Conservation (phyloP, 1,140 invertebrate species). For the Ceratosolen solmsi region DNA sequence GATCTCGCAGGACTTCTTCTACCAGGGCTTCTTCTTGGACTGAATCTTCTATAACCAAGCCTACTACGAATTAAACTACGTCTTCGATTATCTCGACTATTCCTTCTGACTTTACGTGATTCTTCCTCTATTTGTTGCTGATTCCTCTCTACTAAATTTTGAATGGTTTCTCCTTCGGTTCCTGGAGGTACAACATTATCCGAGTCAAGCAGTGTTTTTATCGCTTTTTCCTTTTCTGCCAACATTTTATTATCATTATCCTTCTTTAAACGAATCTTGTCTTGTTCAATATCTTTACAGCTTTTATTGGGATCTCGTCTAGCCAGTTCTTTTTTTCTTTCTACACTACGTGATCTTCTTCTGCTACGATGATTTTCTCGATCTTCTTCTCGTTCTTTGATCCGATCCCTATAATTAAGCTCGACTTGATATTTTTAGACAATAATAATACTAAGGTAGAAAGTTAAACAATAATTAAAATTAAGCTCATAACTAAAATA, state of each 20-base stretch:
- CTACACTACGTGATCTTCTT: slow-evolving; percentile 57
- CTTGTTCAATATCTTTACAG: slow-evolving; percentile 69
- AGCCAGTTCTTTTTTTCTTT: slow-evolving; percentile 61
- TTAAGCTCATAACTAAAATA: too few species aligned
- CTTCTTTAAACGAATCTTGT: slow-evolving; percentile 67
- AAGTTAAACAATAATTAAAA: too few species aligned
- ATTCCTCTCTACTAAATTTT: slow-evolving; percentile 66
- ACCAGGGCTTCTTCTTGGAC: slow-evolving; percentile 63
- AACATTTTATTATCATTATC: slow-evolving; percentile 69
- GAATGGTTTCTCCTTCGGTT: slow-evolving; percentile 68
- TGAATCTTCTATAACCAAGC: slow-evolving; percentile 60
- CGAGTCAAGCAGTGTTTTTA: slow-evolving; percentile 69
- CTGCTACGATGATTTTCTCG: slow-evolving; percentile 55
- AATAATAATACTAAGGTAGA: slow-evolving; percentile 20
- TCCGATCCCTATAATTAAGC: slow-evolving; percentile 59
- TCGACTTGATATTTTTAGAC: slow-evolving; percentile 53
- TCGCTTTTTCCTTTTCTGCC: slow-evolving; percentile 71
- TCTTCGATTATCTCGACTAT: slow-evolving; percentile 58
- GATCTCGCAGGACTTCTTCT: slow-evolving; percentile 54
- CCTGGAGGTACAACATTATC: slow-evolving; percentile 71
- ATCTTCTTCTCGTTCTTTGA: slow-evolving; percentile 40
- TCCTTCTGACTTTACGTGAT: slow-evolving; percentile 56
- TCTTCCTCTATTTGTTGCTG: slow-evolving; percentile 58
- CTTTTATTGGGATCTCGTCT: slow-evolving; percentile 70
- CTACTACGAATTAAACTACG: slow-evolving; percentile 58